phyloP scores from a whole-genome alignment of 2,888 invertebrate species.

The Acronicta leporina region DNA sequence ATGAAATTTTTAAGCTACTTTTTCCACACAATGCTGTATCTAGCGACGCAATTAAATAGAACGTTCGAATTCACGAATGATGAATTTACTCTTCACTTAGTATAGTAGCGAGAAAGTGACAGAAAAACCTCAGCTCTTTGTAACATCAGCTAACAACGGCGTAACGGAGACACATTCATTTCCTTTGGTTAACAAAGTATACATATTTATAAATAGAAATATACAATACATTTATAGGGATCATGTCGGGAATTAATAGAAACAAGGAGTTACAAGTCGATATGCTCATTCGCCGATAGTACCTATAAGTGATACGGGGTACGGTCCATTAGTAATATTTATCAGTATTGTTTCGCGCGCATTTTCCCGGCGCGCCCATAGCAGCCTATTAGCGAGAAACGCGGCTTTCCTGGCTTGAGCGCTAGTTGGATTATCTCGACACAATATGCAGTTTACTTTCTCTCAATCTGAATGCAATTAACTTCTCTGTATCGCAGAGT shows the following conservation, averaged over 20 bases:
- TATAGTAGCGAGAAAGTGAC: constrained; percentile 30
- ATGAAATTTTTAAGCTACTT: no score
- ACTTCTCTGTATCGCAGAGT: constrained; percentile 20
- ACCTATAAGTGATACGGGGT: constrained; percentile 22
- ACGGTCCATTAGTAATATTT: constrained; percentile 33
- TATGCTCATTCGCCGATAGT: constrained; percentile 8
- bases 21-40: no score
- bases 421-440: constrained; percentile 28
- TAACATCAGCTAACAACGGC: constrained; percentile 10
- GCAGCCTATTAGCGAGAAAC: constrained; percentile 22
- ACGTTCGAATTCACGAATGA: constrained; percentile 28
- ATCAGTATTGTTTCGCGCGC: constrained; percentile 38
- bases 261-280: constrained; percentile 19
- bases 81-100: constrained; percentile 36
- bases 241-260: constrained; percentile 15
- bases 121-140: constrained; percentile 45
- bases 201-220: constrained; percentile 34
- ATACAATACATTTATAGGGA: constrained; percentile 27
- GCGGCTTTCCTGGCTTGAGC: constrained; percentile 9
- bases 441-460: constrained; percentile 48
- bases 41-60: no score
- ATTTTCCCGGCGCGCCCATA: constrained; percentile 29
- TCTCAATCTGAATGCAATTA: constrained; percentile 48
- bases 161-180: constrained; percentile 34
- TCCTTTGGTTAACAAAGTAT: constrained; percentile 29